These are phyloP conservation scores for Sturnira hondurensis DNA, from an alignment of 2,113 vertebrate species.

Conservation along the genomic window DNA sequence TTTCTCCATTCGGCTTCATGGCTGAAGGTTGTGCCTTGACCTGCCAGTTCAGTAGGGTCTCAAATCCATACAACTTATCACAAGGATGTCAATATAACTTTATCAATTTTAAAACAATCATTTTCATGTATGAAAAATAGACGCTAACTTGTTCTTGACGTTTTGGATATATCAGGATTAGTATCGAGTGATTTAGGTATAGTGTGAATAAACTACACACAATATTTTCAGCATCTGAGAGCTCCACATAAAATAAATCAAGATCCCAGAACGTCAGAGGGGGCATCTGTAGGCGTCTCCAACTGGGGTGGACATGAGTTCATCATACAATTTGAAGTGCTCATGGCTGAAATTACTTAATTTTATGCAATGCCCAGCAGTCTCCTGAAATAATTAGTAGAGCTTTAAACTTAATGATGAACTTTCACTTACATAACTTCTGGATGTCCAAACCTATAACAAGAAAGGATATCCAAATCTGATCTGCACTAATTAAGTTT, in stretches of 20 bases:
- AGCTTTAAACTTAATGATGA: background rate
- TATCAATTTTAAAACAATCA: background rate
- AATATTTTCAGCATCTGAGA: background rate
- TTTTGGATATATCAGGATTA: background rate
- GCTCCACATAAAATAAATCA: background rate
- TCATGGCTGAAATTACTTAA: background rate
- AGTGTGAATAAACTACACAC: background rate
- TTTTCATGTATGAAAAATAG: background rate
- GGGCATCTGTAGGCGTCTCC: background rate
- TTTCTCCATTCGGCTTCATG: background rate
- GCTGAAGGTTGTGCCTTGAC: background rate
- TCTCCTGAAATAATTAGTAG: background rate
- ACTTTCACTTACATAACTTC: constrained; percentile 2
- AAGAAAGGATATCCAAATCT: background rate
- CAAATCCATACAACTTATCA: background rate
- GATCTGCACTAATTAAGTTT: constrained; percentile 4
- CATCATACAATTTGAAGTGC: background rate
- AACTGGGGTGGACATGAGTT: background rate
- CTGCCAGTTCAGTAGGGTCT: background rate
- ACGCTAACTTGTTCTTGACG: background rate
- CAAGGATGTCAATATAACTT: background rate
- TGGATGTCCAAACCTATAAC: background rate
- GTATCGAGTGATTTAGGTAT: background rate
- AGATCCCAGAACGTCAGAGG: background rate
- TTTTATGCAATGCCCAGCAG: background rate